Evolutionary conservation across 2,888 invertebrate species (phyloP), one percentile per base, ranked within the genome.

Genomic region (Rhamnusium bicolor): DNA sequence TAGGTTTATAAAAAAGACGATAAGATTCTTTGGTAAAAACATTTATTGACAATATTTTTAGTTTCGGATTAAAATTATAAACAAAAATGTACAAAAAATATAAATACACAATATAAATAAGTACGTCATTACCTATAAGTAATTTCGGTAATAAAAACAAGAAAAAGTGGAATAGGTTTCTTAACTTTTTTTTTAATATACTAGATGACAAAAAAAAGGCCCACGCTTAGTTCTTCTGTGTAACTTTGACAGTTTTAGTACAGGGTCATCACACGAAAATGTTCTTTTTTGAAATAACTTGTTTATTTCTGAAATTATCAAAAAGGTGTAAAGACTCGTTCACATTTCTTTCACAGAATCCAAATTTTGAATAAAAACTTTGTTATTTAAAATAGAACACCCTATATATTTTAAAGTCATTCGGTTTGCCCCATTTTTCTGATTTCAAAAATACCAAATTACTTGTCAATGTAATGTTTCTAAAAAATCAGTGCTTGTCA

Each of bases 21-120:
- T 68, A 67, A 75, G 69, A 70, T 73, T 79, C 79, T 79, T 79
- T 79, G 79, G 79, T 79, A 79, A 77, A 79, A 75, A 74, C 65
- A 71, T 77, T 77, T 74, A 75, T 77, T 78, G 58, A 72, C 29
- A 69, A 69, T 72, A 51, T 72, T 73, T 67, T 68, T 67, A 53
- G 10, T 19, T 68, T 54, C 40, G 24, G 60, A 51, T 56, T 69
- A 67, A 72, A 69, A 73, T 63, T 72, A 73, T 73, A 72, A 68
- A 70, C 62, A 76, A 74, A 73, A 74, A 75, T 76, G 70, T 76
- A 76, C 74, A 79, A 73, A 77, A 75, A 60, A 74, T 73, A 75
- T 76, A 78, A 74, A 75, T 76, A 75, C 65, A 68, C 71, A 67
- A 75, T 70, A 73, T 72, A 75, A 74, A 78, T 70, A 63, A 61